Conservation (phyloP, 2,113 vertebrate species). For the Melanerpes formicivorus region DNA sequence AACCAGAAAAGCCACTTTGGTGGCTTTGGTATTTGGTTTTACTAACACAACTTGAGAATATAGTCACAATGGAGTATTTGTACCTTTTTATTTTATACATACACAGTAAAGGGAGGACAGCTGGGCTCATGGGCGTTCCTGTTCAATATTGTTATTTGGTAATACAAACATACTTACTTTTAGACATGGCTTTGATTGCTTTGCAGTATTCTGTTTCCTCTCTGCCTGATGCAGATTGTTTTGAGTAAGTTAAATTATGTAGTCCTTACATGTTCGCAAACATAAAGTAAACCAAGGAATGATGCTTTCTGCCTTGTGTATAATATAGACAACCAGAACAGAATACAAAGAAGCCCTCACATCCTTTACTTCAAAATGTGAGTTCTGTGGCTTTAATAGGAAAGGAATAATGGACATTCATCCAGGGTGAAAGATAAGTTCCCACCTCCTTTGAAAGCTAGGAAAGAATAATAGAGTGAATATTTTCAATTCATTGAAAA, state of each 20-base stretch:
- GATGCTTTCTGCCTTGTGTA: not conserved
- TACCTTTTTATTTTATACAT: not conserved
- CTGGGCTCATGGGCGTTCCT: not conserved
- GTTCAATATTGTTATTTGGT: not conserved
- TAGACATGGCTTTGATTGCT: not conserved
- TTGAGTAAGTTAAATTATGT: not conserved
- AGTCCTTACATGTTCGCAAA: not conserved
- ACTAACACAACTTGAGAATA: not conserved
- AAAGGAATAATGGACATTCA: not conserved
- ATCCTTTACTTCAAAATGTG: not conserved
- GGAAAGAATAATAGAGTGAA: not conserved
- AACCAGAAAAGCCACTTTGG: not conserved
- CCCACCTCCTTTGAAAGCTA: not conserved
- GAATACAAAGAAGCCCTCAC: not conserved
- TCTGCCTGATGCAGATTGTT: not conserved
- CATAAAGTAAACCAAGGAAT: not conserved
- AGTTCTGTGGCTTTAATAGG: not conserved
- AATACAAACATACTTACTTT: not conserved
- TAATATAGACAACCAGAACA: not conserved
- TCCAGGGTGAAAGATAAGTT: not conserved
- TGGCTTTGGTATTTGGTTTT: not conserved
- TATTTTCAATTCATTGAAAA: not conserved
- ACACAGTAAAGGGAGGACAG: accelerated
- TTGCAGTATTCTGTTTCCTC: not conserved
- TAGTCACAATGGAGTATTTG: not conserved